A percentile compares a stretch with the other conserved stretches of the same genome.
phyloP scores from a whole-genome alignment of 2,113 vertebrate species.

The Lasiurus cinereus region DNA sequence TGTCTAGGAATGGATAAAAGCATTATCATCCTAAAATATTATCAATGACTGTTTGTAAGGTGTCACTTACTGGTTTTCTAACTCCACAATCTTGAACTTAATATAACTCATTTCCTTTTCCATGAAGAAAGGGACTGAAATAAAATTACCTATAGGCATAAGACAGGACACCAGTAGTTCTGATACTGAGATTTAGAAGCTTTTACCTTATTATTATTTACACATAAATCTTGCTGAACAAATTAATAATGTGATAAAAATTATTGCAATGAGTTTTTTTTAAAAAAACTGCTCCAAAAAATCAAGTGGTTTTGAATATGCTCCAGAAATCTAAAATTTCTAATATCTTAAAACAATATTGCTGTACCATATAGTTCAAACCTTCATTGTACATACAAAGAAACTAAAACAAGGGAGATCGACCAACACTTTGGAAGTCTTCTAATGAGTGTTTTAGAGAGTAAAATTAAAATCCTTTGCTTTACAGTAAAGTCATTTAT shows the following conservation, averaged over 20 bases:
- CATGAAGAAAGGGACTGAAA: background rate
- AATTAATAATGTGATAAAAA: background rate
- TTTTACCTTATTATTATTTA: background rate
- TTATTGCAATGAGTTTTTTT: background rate
- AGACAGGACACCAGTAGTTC: background rate
- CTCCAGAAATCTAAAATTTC: background rate
- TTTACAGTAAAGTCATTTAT: background rate
- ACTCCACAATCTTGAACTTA: background rate
- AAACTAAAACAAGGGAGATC: background rate
- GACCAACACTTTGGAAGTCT: background rate
- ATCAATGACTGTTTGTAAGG: accelerated
- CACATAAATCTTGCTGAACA: background rate
- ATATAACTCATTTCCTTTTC: background rate
- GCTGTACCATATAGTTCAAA: background rate
- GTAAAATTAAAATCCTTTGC: background rate
- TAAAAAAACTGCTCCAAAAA: background rate
- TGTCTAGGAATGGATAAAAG: accelerated
- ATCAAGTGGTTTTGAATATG: background rate
- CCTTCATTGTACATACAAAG: background rate
- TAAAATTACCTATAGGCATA: background rate
- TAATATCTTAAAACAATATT: background rate
- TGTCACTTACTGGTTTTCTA: background rate
- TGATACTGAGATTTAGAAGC: background rate
- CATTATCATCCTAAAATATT: background rate
- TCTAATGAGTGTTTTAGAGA: background rate